Evolutionary conservation across 1,140 invertebrate species (phyloP), one percentile per base, ranked within the genome.

Genomic region (Calephelis nemesis): DNA sequence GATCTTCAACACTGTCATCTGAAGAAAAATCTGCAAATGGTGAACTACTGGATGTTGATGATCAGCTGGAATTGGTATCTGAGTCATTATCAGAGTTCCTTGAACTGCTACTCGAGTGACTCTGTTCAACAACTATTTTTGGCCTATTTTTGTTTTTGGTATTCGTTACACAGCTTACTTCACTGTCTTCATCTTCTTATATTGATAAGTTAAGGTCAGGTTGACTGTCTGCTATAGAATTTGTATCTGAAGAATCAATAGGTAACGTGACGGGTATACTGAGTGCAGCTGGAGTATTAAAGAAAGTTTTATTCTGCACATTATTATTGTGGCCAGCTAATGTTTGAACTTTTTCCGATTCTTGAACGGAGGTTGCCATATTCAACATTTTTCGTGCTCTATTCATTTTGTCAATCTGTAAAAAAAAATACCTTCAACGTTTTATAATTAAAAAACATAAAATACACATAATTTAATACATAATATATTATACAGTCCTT

Each of bases 1-100:
- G 69, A 67, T 71, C 69, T 63, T 63, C 47, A 47, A 71, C 69
- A 67, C 70, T 58, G 52, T 68, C 70, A 71, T 71, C 70, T 60
- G 70, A 71, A 64, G 70, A 71, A 71, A 71, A 71, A 52, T 67
- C 69, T 47, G 64, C 65, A 71, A 52, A 54, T 67, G 70, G 45
- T 67, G 65, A 60, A 63, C 70, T 71, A 54, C 50, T 68, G 5
- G 70, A 71, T 63, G 50, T 67, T 68, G 70, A 58, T 52, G 62
- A 71, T 45, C 48, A 12, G 50, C 63, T 48, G 52, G 68, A 69
- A 58, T 69, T 62, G 39, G 47, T 65, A 68, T 69, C 68, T 19
- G 15, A 19, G 15, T 19, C 15, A 19, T 19, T 19, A 19, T 19
- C 15, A 65, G 67, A 63, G 62, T 69, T 60, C 15, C 60, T 69